phyloP scores from a whole-genome alignment of 2,888 invertebrate genomes.

The Chouioia cunea region DNA sequence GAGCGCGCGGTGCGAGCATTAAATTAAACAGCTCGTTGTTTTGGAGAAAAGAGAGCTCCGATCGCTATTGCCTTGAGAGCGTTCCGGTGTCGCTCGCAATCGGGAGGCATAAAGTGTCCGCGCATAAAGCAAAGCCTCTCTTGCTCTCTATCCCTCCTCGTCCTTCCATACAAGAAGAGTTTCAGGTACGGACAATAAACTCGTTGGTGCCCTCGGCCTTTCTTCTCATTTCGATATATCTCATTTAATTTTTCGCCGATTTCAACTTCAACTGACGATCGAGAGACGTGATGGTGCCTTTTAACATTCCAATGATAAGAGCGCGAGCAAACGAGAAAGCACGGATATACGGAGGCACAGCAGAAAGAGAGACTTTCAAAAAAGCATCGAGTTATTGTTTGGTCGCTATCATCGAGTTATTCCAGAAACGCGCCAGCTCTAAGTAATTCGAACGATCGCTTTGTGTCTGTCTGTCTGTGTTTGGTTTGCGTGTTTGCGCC shows the following conservation, averaged over 20 bases:
- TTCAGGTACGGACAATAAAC: constrained; percentile 32
- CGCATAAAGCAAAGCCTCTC: constrained; percentile 42
- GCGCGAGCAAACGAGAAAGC: too few relatives aligned
- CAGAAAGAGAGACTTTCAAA: too few relatives aligned
- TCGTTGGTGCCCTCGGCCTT: constrained; percentile 26
- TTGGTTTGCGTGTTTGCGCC: too few relatives aligned
- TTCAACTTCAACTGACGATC: constrained; percentile 23
- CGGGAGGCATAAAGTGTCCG: constrained; percentile 67
- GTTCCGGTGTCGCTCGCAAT: constrained; percentile 68
- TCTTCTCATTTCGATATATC: constrained; percentile 10
- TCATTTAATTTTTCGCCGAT: constrained; percentile 21
- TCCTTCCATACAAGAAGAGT: not conserved
- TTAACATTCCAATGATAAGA: constrained; percentile 67
- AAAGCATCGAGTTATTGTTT: too few relatives aligned
- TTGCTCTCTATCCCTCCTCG: constrained; percentile 4
- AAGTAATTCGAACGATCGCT: constrained; percentile 35
- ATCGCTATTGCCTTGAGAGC: constrained; percentile 65
- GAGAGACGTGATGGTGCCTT: constrained; percentile 56
- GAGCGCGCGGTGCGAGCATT: constrained; percentile 55
- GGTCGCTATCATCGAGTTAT: too few relatives aligned
- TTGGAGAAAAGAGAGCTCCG: constrained; percentile 52
- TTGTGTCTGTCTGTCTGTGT: constrained; percentile 7
- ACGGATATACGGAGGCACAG: too few relatives aligned
- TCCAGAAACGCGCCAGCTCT: constrained; percentile 9
- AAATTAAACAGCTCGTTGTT: constrained; percentile 63